Evolutionary conservation across 2,888 invertebrate genomes (phyloP).

Genomic region (Dasypogon diadema): DNA sequence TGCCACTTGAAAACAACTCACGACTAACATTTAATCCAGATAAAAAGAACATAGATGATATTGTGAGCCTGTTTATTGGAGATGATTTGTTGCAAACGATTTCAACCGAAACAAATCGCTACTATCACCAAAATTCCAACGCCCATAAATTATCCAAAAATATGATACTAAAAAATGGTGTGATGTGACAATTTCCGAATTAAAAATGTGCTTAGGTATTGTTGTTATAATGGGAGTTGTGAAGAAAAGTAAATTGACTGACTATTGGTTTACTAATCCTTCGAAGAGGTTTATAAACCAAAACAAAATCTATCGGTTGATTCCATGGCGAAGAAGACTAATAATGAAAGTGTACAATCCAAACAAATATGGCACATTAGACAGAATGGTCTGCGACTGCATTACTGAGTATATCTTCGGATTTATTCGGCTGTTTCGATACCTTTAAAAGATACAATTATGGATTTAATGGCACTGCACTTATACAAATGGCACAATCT

Average conservation of each 20-base stretch:
- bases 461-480: no score
- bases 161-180: background rate
- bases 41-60: no score
- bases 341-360: background rate
- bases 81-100: background rate
- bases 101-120: background rate
- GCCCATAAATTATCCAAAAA: background rate
- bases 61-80: background rate
- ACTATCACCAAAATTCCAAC: conserved; percentile 1
- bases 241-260: background rate
- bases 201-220: background rate
- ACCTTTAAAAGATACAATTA: no score
- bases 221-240: no score
- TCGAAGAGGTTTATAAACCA: no score
- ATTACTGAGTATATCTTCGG: background rate
- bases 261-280: no score
- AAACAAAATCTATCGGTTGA: background rate
- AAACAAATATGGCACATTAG: background rate
- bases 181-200: no score
- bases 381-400: background rate
- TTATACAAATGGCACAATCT: no score
- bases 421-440: background rate
- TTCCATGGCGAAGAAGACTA: background rate
- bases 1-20: background rate
- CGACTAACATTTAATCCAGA: no score